Base-by-base conservation (phyloP, 2,113 vertebrate species). In the Silurus meridionalis region DNA sequence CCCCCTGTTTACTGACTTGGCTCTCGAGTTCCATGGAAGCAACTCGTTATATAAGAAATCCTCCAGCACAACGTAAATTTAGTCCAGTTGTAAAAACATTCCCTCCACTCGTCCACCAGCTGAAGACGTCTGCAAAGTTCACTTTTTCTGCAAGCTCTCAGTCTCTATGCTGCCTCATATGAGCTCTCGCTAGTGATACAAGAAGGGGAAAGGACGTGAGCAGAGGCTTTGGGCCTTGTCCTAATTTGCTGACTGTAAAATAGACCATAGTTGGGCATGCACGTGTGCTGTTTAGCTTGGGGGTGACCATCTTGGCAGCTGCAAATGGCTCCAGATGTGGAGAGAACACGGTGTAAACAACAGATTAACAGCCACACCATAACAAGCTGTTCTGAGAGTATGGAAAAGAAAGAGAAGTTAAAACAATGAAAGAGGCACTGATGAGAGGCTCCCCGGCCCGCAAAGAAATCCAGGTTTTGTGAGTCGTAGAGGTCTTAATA, bases 31-130 rank as follows among this genome's bases (percentile, higher is more conserved):
- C 50, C 58, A 52, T 80, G 66, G 75, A 86, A 75, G 67, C 67
- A 75, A 80, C 79, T 90, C 50, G 79, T 71, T 85, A 80, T 87
- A 87, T 81, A 72, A 88, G 87, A 85, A 87, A 83, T 79, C 60
- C 75, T 87, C 87, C n/a, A 81, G 85, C 78, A 83, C 25, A 75
- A 67, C 57, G 52, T 83, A 88, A 90, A 90, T 87, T 74, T 75
- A 58, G 83, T 83, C 85, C 89, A 90, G 89, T 90, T 90, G 89
- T 88, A 55, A 87, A 90, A 90, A 90, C 85, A 88, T 82, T 87
- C 80, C 87, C 85, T 83, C 61, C 67, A 50, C 84, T 90, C 89
- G 52, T 87, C 89, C 75, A 85, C 80, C 74, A 66, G 80, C 87
- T 71, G 61, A 85, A 75, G 52, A 77, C 21, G 52, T 86, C 75